Base-by-base conservation (phyloP, 2,797 vertebrate genomes). In the Heliangelus exortis region DNA sequence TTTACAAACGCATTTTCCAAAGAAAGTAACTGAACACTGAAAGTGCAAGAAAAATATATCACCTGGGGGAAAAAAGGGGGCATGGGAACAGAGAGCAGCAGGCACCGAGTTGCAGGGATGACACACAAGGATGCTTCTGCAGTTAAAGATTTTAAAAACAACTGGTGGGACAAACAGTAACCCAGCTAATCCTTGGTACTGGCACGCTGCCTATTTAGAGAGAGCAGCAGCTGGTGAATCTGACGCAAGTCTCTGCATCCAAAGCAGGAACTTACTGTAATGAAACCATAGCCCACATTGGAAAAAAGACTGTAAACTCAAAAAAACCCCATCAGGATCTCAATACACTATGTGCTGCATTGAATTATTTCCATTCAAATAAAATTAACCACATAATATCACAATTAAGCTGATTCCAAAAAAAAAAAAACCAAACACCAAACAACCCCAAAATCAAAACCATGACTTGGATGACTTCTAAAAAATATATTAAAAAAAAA, bases 161-260 rank as follows among this genome's bases (percentile, higher is more conserved):
- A 95, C 77, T 96, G 87, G 91, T 87, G 93, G 84, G 94, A 94
- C 92, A 80, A 84, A 51, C 59, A 96, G 89, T 85, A 95, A 77
- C 95, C 66, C 89, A 96, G 91, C 94, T 97, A 97, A 96, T 96
- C 89, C 93, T 85, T 90, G 55, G 67, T 57, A 84, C 93, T 97
- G 95, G 94, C 96, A 96, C 7, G 0, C 67, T 96, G 95, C 95
- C 96, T 94, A 53, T 86, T 95, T 65, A 85, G 81, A 90, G 59
- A 94, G 92, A 92, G 83, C 86, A 97, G 96, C 94, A 97, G 93
- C 96, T 97, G 93, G 93, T 95, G 68, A 71, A 92, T 94, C 88
- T 95, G 86, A 96, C 93, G 93, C 95, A 84, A 91, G 79, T 92
- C 93, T 81, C 88, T 91, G 83, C 87, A 97, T 95, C 88, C 75